Base-by-base conservation (phyloP, 2,888 invertebrate genomes). In the Epirrita christyi region DNA sequence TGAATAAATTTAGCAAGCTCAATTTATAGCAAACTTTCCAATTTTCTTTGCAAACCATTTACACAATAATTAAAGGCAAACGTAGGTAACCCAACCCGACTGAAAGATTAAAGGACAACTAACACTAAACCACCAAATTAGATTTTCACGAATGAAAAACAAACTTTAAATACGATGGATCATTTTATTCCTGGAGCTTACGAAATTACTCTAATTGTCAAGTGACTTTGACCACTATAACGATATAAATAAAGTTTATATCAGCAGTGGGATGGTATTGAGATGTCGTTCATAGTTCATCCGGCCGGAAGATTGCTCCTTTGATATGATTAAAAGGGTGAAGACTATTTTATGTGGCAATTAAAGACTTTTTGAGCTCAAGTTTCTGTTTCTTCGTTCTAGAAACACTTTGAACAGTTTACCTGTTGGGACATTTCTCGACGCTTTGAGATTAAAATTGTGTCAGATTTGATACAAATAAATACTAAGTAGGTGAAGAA, bases 281-380 rank as follows among this genome's bases (percentile, higher is more conserved):
- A 77, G 73, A 69, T 78, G 77, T 76, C 76, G 75, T 75, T 80
- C 70, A 67, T 68, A 72, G 78, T 77, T 74, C 84, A 86, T 83
- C 86, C 88, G 85, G 82, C 82, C 90, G 91, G 89, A 91, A 88
- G 88, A 91, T 91, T 85, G 83, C 80, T 85, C 87, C 86, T 89
- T 90, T 83, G 89, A 86, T 88, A 91, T 91, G 89, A 91, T 91
- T 89, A 88, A 91, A 88, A 86, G 87, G 88, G 91, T 85, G 91
- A 85, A 77, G 90, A 91, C 84, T 86, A 85, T 83, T 91, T 91
- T 87, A 90, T 89, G 86, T 84, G 78, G 83, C 81, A 88, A 91
- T 92, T 90, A 89, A 83, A 78, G 80, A 84, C 79, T 85, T 86
- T 80, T 74, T 76, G 79, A 81, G 78, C 75, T 80, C 81, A 74